phyloP scores from a whole-genome alignment of 1,140 invertebrate species.

The Cyphomyrmex costatus region DNA sequence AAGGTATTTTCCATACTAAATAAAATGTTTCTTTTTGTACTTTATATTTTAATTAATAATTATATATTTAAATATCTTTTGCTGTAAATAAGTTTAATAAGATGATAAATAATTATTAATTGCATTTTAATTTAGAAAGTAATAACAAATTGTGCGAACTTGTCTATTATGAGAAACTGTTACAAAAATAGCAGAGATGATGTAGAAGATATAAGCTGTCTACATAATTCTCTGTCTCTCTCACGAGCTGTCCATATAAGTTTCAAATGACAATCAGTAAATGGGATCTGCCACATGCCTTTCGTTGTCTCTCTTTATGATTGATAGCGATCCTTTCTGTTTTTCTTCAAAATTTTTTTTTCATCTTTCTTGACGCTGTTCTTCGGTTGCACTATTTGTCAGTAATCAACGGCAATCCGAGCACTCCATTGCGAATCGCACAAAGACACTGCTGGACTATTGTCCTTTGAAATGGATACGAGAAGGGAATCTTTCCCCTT shows the following conservation, averaged over 20 bases:
- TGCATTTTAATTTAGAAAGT: background rate
- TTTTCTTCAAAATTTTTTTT: slow-evolving; percentile 41
- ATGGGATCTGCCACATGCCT: slow-evolving; percentile 52
- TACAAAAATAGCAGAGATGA: background rate
- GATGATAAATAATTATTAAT: slow-evolving; percentile 6
- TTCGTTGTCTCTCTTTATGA: slow-evolving; percentile 68
- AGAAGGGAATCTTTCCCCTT: slow-evolving; percentile 50
- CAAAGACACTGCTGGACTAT: slow-evolving; percentile 76
- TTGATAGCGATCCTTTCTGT: slow-evolving; percentile 69
- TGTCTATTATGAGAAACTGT: background rate
- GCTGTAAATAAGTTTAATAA: background rate
- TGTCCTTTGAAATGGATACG: slow-evolving; percentile 76
- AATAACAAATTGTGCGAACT: background rate
- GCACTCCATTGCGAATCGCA: slow-evolving; percentile 71
- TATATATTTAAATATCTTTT: background rate
- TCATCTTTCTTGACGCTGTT: slow-evolving; percentile 51
- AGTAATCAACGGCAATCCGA: slow-evolving; percentile 76
- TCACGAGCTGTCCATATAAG: background rate
- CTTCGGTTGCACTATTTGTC: slow-evolving; percentile 64
- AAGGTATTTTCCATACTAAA: background rate
- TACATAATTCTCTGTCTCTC: background rate
- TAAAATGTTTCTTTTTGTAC: background rate
- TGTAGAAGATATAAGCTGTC: slow-evolving; percentile 24
- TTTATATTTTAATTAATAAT: background rate
- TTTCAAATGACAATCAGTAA: slow-evolving; percentile 28